Conservation (phyloP, 2,888 invertebrate genomes). For the Nudaria mundana region DNA sequence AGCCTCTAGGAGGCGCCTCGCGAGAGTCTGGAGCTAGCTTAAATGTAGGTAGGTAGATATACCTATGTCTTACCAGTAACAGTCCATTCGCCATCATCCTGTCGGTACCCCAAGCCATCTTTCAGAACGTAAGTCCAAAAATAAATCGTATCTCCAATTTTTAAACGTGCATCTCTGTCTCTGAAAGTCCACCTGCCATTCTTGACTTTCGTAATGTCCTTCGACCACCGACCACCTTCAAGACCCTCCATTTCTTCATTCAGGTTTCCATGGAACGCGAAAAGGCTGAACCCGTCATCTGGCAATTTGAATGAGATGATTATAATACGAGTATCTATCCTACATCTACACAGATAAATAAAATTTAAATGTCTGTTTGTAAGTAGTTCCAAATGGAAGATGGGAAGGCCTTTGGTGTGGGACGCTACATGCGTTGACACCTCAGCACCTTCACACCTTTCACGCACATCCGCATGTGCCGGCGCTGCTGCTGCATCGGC, state of each 20-base stretch:
- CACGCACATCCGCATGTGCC: no score
- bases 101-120: constrained; percentile 85
- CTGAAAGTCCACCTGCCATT: constrained; percentile 85
- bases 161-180: constrained; percentile 80
- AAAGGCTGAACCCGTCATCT: constrained; percentile 82
- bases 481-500: no score
- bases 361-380: no score
- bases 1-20: no score
- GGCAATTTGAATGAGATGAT: constrained; percentile 20
- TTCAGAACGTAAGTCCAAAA: constrained; percentile 89
- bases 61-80: constrained; percentile 70
- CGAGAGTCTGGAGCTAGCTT: no score
- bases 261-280: constrained; percentile 82
- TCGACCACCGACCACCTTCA: constrained; percentile 85
- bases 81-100: constrained; percentile 82
- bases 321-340: no score
- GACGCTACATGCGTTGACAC: no score
- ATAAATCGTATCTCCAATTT: constrained; percentile 85
- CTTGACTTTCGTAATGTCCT: constrained; percentile 82
- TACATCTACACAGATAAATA: no score
- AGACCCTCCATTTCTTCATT: constrained; percentile 87
- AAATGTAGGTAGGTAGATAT: no score
- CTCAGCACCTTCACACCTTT: no score
- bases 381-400: no score
- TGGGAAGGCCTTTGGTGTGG: no score